A percentile compares a stretch with the other conserved stretches of the same genome.
Conservation (phyloP, 2,888 invertebrate species). For the Agrochola litura region DNA sequence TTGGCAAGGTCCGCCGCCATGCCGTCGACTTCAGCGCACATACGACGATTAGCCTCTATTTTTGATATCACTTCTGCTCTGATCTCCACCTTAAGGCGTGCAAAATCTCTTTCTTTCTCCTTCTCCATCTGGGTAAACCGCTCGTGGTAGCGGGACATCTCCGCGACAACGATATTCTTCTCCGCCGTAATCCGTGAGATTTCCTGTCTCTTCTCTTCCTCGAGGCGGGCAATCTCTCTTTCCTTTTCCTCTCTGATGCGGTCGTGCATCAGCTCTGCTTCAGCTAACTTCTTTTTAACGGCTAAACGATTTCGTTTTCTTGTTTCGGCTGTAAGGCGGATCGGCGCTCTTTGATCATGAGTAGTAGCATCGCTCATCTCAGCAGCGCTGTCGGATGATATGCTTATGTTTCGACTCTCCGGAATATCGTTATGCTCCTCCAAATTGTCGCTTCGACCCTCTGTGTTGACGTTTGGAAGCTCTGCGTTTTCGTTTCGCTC, state of each 20-base stretch:
- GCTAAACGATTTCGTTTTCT: background rate
- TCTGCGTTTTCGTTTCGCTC: no score
- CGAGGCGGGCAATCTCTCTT: background rate
- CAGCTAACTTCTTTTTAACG: slow-evolving; percentile 2
- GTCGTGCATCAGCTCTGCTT: background rate
- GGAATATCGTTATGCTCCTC: background rate
- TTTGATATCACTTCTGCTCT: background rate
- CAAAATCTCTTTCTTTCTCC: background rate
- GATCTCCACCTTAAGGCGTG: background rate
- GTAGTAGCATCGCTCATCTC: slow-evolving; percentile 1
- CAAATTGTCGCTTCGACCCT: background rate
- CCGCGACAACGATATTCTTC: background rate
- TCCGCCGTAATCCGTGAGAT: background rate
- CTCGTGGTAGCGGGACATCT: background rate
- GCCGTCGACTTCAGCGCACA: slow-evolving; percentile 26
- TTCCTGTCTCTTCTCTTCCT: background rate
- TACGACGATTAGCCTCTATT: background rate
- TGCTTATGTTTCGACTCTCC: background rate
- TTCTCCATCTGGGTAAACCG: background rate
- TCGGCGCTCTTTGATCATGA: background rate
- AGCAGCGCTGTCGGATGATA: background rate
- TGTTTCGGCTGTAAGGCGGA: background rate
- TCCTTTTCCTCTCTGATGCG: slow-evolving; percentile 11
- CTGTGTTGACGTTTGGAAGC: background rate
- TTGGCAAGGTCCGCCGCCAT: slow-evolving; percentile 23